Conservation (phyloP, 2,888 invertebrate genomes). For the Eumerus sabulonum region DNA sequence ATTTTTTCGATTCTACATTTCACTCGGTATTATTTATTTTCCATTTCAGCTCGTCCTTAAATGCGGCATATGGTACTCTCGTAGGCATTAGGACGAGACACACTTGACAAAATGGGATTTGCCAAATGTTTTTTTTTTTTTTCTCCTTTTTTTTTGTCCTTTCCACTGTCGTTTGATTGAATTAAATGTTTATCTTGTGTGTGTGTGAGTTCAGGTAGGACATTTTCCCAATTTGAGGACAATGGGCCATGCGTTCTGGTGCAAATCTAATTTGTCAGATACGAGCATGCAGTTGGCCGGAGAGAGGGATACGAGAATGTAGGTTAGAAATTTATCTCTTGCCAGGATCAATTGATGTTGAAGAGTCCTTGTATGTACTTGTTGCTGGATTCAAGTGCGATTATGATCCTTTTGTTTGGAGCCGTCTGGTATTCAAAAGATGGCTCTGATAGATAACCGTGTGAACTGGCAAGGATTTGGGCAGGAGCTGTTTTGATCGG, state of each 20-base stretch:
- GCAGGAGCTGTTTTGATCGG: slow-evolving; percentile 46
- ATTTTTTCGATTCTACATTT: slow-evolving; percentile 49
- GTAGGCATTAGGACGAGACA: slow-evolving; percentile 29
- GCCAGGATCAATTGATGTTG: neutral
- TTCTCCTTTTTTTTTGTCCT: too few relatives aligned
- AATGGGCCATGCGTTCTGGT: neutral
- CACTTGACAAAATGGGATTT: slow-evolving; percentile 66
- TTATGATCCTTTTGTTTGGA: slow-evolving; percentile 28
- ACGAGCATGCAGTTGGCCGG: slow-evolving; percentile 45
- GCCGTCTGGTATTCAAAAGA: slow-evolving; percentile 12
- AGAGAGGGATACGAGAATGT: slow-evolving; percentile 36
- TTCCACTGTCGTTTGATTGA: too few relatives aligned
- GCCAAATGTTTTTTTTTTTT: slow-evolving; percentile 34
- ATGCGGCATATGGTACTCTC: slow-evolving; percentile 24
- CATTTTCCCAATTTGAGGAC: neutral
- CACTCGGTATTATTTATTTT: slow-evolving; percentile 56
- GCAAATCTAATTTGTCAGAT: slow-evolving; percentile 44
- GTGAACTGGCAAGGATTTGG: slow-evolving; percentile 29
- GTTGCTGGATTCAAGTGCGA: slow-evolving; percentile 4
- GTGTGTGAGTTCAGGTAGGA: slow-evolving; percentile 32
- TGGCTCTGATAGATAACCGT: slow-evolving; percentile 14
- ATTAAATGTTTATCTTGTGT: slow-evolving; percentile 40
- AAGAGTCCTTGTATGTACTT: neutral
- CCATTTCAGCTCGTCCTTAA: slow-evolving; percentile 41
- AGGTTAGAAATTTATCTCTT: slow-evolving; percentile 18